Conservation (phyloP, 1,140 invertebrate genomes). For the Thalassaphorura encarpata region DNA sequence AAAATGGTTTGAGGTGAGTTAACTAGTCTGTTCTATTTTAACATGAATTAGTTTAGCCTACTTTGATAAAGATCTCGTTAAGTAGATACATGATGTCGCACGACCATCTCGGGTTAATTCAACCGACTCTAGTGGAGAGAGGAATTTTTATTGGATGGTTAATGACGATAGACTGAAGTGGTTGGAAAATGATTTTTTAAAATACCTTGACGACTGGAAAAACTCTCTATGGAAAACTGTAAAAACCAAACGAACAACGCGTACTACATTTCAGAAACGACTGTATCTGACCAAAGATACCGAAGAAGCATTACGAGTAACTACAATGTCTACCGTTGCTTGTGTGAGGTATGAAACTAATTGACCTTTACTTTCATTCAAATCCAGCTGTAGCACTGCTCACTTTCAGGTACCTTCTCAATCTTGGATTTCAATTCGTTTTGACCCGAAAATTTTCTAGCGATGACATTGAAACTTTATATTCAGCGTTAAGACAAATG, state of each 20-base stretch:
- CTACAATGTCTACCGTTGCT: neutral
- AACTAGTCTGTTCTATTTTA: too few species aligned
- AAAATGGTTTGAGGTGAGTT: constrained; percentile 9
- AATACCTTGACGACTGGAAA: constrained; percentile 3
- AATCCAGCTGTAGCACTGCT: neutral
- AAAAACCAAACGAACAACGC: neutral
- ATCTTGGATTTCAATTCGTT: neutral
- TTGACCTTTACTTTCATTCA: neutral
- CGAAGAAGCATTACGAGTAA: neutral
- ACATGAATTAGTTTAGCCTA: too few species aligned
- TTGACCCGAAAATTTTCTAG: neutral
- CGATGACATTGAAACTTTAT: neutral
- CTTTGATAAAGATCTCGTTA: too few species aligned
- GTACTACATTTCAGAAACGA: neutral
- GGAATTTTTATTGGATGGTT: neutral
- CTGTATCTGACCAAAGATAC: neutral
- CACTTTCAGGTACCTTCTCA: neutral
- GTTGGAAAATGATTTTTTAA: neutral
- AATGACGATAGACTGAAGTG: neutral
- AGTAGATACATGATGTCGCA: too few species aligned
- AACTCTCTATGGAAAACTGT: neutral
- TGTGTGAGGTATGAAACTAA: neutral
- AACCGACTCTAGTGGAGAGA: neutral
- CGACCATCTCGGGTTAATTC: too few species aligned
- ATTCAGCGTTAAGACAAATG: neutral